Base-by-base conservation (phyloP, 2,888 invertebrate genomes). In the Chalcis sispes region DNA sequence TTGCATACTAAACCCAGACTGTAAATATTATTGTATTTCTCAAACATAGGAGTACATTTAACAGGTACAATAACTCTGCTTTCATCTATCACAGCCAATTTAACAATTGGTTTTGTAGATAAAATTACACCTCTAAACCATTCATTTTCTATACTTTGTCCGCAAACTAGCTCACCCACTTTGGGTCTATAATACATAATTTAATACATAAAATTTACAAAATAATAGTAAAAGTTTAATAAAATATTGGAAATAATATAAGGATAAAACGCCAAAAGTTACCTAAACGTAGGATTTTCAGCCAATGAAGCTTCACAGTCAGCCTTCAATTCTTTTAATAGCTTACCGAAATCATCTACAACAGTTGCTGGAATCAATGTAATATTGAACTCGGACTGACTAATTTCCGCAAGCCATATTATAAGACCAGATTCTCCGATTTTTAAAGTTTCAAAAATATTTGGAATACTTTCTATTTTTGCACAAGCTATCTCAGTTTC, bases 91-190 rank as follows among this genome's bases (percentile, higher is more conserved):
- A 77, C 71, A 13, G 80, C 81, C 36, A 88, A 54, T 76, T 82
- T 80, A 0, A 83, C 52, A 10, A 79, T 74, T 1, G 83, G 76
- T 2, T 77, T 77, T 2, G 79, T 56, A 13, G 79, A 61, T 4
- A 79, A n/a, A 2, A 87, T 81, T 61, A 83, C 80, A 20, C 87
- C 87, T 27, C 88, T 82, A 1, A 80, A 62, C 88, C 88, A 88
- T 15, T 73, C 74, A 5, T 20, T 3, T 18, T 64, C 67, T 5
- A 4, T 23, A 40, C 20, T 25, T 79, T 76, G 42, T 1, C 84
- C 85, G 52, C 83, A 84, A 48, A 88, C 75, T 5, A 84, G 74
- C 15, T 86, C 85, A 3, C 81, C 83, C 8, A 84, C n/a, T 7
- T 78, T 65, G 4, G 85, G 83, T 7, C 82, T 84, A 56, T 46